Conservation (phyloP, 2,113 vertebrate genomes). For the Tichodroma muraria region DNA sequence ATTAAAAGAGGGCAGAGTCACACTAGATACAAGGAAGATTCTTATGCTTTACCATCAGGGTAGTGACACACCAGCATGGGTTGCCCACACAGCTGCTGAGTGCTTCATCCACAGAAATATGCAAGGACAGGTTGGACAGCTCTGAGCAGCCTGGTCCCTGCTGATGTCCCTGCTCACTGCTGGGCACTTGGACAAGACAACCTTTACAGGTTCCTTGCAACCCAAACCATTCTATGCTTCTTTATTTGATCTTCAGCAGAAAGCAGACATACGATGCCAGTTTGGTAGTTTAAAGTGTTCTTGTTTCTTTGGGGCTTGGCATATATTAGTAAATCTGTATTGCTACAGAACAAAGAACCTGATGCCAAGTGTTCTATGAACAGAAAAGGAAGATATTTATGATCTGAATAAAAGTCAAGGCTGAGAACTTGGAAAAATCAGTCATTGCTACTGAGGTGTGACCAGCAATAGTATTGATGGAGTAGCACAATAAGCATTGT, state of each 20-base stretch:
- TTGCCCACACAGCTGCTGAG: not conserved
- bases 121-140: not conserved
- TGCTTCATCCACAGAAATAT: not conserved
- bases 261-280: accelerated
- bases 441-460: not conserved
- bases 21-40: not conserved
- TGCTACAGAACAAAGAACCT: not conserved
- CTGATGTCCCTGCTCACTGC: not conserved
- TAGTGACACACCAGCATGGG: not conserved
- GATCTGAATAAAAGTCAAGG: not conserved
- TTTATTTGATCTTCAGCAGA: not conserved
- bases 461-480: not conserved
- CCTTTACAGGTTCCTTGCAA: not conserved
- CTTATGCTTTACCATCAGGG: not conserved
- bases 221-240: not conserved
- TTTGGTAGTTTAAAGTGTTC: not conserved
- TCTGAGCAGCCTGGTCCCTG: not conserved
- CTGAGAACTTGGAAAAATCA: not conserved
- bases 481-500: not conserved
- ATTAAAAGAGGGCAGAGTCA: not conserved
- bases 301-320: not conserved
- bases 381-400: not conserved
- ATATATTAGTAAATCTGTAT: not conserved
- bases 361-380: not conserved
- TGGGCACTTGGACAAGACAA: not conserved